These are phyloP conservation scores for Coelinius sp. DNA, from an alignment of 2,888 invertebrate genomes.

Conservation along the genomic window DNA sequence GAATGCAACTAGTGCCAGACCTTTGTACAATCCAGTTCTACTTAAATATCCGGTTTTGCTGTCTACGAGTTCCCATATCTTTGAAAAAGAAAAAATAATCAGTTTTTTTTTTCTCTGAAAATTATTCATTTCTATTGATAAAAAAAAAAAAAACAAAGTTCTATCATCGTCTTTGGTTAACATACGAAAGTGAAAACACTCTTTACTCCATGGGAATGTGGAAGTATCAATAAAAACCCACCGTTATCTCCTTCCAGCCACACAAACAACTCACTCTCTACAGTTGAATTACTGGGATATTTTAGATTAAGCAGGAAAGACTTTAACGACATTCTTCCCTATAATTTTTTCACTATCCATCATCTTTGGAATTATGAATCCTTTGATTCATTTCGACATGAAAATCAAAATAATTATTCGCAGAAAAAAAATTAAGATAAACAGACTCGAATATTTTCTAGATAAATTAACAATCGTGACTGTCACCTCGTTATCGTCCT, in stretches of 20 bases:
- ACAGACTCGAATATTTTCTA: too few relatives aligned
- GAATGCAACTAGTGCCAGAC: constrained; percentile 74
- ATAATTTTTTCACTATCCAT: constrained; percentile 26
- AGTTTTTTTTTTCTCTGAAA: too few relatives aligned
- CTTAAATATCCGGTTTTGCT: constrained; percentile 72
- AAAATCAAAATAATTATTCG: too few relatives aligned
- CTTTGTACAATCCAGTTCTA: constrained; percentile 74
- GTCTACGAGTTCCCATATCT: constrained; percentile 74
- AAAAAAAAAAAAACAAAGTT: too few relatives aligned
- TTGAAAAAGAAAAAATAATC: neutral
- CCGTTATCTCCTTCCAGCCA: constrained; percentile 30
- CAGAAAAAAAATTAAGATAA: too few relatives aligned
- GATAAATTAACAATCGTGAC: constrained; percentile 5
- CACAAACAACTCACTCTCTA: constrained; percentile 26
- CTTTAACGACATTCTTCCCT: constrained; percentile 38
- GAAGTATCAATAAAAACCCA: constrained; percentile 17
- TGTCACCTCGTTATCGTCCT: neutral
- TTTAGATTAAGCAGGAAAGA: constrained; percentile 38
- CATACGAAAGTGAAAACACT: neutral
- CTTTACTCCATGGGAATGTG: constrained; percentile 3
- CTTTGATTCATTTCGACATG: neutral
- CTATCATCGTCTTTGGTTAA: too few relatives aligned
- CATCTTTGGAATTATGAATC: neutral
- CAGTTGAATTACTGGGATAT: constrained; percentile 19
- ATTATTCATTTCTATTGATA: too few relatives aligned